Evolutionary conservation across 2,113 vertebrate genomes (phyloP), one percentile per base, ranked within the genome.

Genomic region (Cyphomyrus plagiostoma): DNA sequence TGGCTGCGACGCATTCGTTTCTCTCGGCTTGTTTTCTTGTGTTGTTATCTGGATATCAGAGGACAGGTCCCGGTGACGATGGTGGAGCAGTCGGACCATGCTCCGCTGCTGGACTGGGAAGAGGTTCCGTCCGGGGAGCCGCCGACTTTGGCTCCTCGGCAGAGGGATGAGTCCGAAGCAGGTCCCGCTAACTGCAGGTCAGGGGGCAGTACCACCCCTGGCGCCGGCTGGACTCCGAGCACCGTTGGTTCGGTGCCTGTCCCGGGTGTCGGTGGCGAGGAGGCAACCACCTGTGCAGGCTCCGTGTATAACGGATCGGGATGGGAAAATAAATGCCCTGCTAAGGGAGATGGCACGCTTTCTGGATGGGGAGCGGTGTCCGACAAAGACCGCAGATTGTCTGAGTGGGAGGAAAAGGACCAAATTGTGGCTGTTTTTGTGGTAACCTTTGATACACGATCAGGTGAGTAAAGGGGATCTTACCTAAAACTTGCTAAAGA

Each of bases 341-440:
- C 91, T 21, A 93, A 93, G 17, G 52, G 91, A n/a, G 90, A 90
- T 87, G 92, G 90, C 2, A 82, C 89, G 3, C 95, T 94, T 86
- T 91, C 93, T 26, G 92, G 93, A 88, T 92, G 91, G 88, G 93
- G 66, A 92, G 8, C 93, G 46, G 8, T 94, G 49, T 90, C 93
- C 0, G 89, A 89, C 56, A 93, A 92, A 90, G 93, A 94, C 85
- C 92, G 92, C 82, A 93, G 93, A 86, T 94, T 94, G 92, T 92
- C 95, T 92, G 95, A 96, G 91, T 97, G 96, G 95, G 98, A 98
- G 91, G 96, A 97, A 45, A 97, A 97, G 91, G 98, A 99, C 89
- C 98, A 98, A 93, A 97, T 99, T 91, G 95, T 98, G 93, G 95
- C 98, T 1, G 98, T 99, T 88, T 99, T 99, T 89, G 98, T 99